A percentile compares a stretch with the other conserved stretches of the same genome.
Evolutionary conservation across 2,797 vertebrate species (phyloP).

Genomic region (Vultur gryphus): DNA sequence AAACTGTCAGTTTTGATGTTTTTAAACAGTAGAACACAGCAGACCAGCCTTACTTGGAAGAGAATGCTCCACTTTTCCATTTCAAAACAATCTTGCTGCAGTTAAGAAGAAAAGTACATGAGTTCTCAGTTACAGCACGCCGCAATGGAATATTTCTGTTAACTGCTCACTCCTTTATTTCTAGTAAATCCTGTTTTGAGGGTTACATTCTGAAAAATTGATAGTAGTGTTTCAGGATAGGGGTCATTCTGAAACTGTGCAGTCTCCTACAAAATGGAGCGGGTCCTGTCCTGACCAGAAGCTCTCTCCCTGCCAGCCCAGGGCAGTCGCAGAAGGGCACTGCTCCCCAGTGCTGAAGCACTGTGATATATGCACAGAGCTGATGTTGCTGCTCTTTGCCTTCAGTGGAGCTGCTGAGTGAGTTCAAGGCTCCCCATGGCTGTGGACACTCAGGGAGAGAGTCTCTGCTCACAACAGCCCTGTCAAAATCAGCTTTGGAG

Average conservation of each 20-base stretch:
- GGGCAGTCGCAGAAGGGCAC: not conserved
- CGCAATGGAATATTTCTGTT: not conserved
- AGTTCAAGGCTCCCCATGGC: not conserved
- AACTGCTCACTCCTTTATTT: not conserved
- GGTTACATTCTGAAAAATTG: not conserved
- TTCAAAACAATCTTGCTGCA: not conserved
- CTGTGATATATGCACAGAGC: not conserved
- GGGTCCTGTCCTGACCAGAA: not conserved
- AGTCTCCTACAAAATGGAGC: not conserved
- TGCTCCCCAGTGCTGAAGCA: not conserved
- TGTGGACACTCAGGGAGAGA: not conserved
- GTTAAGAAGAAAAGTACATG: not conserved
- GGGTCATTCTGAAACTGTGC: not conserved
- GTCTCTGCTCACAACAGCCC: not conserved
- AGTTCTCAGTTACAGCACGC: not conserved
- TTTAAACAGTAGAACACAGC: not conserved
- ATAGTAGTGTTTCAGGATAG: not conserved
- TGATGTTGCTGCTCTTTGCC: not conserved
- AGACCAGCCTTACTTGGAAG: not conserved
- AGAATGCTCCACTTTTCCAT: not conserved
- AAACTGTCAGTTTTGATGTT: not conserved
- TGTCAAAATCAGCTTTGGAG: not conserved
- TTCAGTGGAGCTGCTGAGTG: not conserved
- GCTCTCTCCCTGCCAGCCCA: not conserved
- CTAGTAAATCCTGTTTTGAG: not conserved